Evolutionary conservation across 2,888 invertebrate species (phyloP).

Genomic region (Lepidochrysops patricia): DNA sequence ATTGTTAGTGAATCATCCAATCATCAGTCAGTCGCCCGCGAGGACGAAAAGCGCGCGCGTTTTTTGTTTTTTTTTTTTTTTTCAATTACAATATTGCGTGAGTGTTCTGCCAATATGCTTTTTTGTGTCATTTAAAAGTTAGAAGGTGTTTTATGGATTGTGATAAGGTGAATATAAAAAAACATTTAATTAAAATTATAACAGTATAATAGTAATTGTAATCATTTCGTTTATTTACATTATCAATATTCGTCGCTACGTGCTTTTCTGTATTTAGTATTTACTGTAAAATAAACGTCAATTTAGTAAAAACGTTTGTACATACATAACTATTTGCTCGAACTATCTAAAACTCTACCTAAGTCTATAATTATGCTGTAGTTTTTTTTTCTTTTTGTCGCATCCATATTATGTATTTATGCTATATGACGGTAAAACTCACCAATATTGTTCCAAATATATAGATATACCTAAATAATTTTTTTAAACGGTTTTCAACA

Average conservation of each 20-base stretch:
- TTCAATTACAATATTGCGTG: slow-evolving; percentile 27
- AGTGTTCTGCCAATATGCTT: slow-evolving; percentile 19
- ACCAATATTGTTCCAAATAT: background rate
- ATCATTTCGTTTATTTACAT: no score
- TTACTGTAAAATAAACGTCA: no score
- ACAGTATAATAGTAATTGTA: no score
- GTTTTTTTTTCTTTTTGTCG: no score
- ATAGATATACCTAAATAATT: background rate
- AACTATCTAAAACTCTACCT: no score
- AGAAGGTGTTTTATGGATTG: background rate
- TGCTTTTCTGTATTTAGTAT: no score
- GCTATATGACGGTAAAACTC: background rate
- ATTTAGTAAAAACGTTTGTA: no score
- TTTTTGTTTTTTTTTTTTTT: slow-evolving; percentile 35
- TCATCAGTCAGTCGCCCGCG: slow-evolving; percentile 57
- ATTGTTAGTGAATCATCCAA: slow-evolving; percentile 54
- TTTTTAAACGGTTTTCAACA: background rate
- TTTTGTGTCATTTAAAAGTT: background rate
- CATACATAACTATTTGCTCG: no score
- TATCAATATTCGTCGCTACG: no score
- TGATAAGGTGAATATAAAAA: background rate
- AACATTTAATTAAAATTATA: no score
- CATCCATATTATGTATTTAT: background rate
- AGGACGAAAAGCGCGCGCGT: slow-evolving; percentile 41
- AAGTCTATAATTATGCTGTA: background rate